These are phyloP conservation scores for Leptinotarsa juncta DNA, from an alignment of 2,888 invertebrate genomes.

Conservation along the genomic window DNA sequence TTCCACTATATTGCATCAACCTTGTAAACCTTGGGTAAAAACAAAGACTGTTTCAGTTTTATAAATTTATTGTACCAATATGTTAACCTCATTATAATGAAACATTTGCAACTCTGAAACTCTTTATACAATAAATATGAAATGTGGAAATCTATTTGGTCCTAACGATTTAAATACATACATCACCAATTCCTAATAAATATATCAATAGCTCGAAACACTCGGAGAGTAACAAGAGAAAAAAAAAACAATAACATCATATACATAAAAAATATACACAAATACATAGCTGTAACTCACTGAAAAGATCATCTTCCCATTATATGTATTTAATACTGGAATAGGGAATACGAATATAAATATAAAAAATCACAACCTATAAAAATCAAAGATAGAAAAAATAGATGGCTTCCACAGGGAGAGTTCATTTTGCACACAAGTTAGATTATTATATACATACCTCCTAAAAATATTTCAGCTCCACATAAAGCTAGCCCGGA, in stretches of 20 bases:
- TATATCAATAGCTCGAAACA: slow-evolving; percentile 46
- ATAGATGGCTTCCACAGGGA: slow-evolving; percentile 42
- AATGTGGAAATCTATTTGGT: slow-evolving; percentile 61
- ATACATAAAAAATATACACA: slow-evolving; percentile 51
- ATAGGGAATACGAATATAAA: slow-evolving; percentile 44
- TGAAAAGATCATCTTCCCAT: slow-evolving; percentile 39
- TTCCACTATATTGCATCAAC: too few species aligned
- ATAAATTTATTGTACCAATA: slow-evolving; percentile 45
- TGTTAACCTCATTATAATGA: slow-evolving; percentile 49
- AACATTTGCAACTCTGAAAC: slow-evolving; percentile 47
- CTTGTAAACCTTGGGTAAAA: not conserved
- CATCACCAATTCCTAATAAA: slow-evolving; percentile 50
- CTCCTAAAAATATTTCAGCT: slow-evolving; percentile 25
- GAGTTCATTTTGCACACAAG: slow-evolving; percentile 34
- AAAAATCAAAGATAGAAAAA: slow-evolving; percentile 45
- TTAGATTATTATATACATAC: slow-evolving; percentile 36
- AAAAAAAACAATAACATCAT: slow-evolving; percentile 49
- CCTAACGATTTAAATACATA: slow-evolving; percentile 60
- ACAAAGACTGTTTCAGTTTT: slow-evolving; percentile 24
- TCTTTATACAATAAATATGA: slow-evolving; percentile 57
- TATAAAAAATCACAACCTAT: slow-evolving; percentile 49
- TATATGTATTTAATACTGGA: slow-evolving; percentile 48
- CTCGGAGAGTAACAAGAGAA: slow-evolving; percentile 49
- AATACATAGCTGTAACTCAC: slow-evolving; percentile 46
- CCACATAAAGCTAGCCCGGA: not conserved